Percentiles rank a stretch among this genome's conserved stretches.
phyloP scores from a whole-genome alignment of 2,888 invertebrate genomes.

The Drosophila setosimentum region DNA sequence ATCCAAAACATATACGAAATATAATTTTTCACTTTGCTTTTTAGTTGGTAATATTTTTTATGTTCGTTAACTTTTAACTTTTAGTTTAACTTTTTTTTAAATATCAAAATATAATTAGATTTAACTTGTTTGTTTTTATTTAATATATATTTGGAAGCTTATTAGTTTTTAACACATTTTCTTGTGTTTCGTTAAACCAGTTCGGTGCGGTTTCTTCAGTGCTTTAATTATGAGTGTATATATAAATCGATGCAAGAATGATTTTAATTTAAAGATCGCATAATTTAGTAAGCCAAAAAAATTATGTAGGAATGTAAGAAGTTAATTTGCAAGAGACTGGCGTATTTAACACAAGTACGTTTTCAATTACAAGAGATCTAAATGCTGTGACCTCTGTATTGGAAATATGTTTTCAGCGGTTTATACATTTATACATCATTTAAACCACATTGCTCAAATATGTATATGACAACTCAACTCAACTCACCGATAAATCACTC shows the following conservation, averaged over 20 bases:
- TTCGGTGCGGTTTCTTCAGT: constrained; percentile 1
- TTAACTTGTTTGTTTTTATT: too few species aligned
- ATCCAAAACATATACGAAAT: not conserved
- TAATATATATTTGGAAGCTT: not conserved
- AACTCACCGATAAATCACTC: not conserved
- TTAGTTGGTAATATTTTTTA: not conserved
- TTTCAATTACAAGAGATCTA: not conserved
- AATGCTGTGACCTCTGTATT: not conserved
- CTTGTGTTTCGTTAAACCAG: constrained; percentile 8
- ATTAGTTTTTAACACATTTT: not conserved
- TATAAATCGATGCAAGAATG: not conserved
- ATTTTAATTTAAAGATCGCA: not conserved
- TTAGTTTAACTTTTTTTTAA: not conserved
- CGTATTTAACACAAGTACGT: not conserved
- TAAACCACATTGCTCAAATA: constrained; percentile 1
- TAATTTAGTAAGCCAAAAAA: not conserved
- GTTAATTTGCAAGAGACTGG: not conserved
- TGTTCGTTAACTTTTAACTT: not conserved
- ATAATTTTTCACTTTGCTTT: not conserved
- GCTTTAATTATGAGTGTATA: not conserved
- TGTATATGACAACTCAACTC: constrained; percentile 13
- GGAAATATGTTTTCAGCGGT: not conserved
- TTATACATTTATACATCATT: not conserved
- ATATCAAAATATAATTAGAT: not conserved
- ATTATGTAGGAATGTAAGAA: not conserved